Conservation (phyloP, 2,797 vertebrate species). For the Lepus townsendii region DNA sequence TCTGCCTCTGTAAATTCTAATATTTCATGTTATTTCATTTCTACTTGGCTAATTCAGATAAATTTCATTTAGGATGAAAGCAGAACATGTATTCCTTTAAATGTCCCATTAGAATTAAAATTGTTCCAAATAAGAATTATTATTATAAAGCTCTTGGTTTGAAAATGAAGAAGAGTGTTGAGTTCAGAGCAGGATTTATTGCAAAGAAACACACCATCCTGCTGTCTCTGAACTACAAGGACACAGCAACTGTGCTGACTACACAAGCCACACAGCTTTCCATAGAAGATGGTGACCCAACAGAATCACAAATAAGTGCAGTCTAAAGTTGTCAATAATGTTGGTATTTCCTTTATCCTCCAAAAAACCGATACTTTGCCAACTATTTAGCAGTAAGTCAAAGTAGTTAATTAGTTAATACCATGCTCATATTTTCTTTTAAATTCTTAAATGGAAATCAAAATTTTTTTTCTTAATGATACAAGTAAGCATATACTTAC, state of each 20-base stretch:
- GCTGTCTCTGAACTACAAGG: constrained; percentile 79
- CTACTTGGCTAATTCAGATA: constrained; percentile 73
- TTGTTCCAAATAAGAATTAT: constrained; percentile 83
- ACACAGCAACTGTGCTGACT: constrained; percentile 79
- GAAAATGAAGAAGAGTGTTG: constrained; percentile 77
- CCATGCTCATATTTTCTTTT: constrained; percentile 73
- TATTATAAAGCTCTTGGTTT: constrained; percentile 82
- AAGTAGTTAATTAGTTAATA: background rate
- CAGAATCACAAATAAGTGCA: constrained; percentile 78
- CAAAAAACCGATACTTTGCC: constrained; percentile 76
- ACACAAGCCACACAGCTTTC: constrained; percentile 82
- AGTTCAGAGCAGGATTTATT: constrained; percentile 80
- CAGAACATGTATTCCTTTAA: constrained; percentile 77
- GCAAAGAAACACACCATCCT: constrained; percentile 81
- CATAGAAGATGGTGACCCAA: constrained; percentile 64
- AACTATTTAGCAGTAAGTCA: constrained; percentile 56
- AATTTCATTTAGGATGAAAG: constrained; percentile 61
- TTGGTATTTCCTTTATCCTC: constrained; percentile 72
- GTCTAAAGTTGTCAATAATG: constrained; percentile 69
- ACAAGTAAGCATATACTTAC: constrained; percentile 4
- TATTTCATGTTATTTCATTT: constrained; percentile 71
- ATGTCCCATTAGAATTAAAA: constrained; percentile 72
- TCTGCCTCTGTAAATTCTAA: constrained; percentile 32
- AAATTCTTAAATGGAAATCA: constrained; percentile 39
- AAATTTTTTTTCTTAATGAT: constrained; percentile 56